phyloP scores from a whole-genome alignment of 2,113 vertebrate genomes.

The Rhynchopsitta pachyrhyncha region DNA sequence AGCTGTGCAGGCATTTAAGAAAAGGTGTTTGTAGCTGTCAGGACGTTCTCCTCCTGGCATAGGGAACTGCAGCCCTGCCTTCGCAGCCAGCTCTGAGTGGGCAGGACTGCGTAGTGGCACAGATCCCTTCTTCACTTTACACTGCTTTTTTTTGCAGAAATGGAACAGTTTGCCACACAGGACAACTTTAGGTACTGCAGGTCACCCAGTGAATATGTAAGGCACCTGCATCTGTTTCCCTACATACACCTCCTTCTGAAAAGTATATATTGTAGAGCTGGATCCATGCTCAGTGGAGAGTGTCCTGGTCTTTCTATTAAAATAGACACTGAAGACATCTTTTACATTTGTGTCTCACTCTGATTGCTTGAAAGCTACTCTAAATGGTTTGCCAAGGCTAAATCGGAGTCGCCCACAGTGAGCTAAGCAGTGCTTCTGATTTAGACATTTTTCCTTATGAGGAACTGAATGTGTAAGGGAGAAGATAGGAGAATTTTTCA shows the following conservation, averaged over 20 bases:
- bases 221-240: not conserved
- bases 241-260: not conserved
- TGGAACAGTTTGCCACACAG: not conserved
- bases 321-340: not conserved
- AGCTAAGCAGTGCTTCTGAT: not conserved
- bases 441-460: not conserved
- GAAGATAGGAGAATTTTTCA: not conserved
- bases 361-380: not conserved
- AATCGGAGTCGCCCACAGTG: not conserved
- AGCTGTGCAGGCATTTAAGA: not conserved
- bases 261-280: rapidly evolving
- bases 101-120: not conserved
- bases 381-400: not conserved
- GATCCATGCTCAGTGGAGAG: not conserved
- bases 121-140: not conserved
- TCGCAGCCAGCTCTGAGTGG: not conserved
- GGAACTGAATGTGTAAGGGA: not conserved
- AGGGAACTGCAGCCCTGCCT: not conserved
- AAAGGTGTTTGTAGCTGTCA: not conserved
- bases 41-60: not conserved
- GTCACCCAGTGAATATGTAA: not conserved
- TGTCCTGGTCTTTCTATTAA: not conserved
- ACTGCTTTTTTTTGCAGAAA: not conserved
- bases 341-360: not conserved
- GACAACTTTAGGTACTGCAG: not conserved